Evolutionary conservation across 2,797 vertebrate species (phyloP).

Genomic region (Manis pentadactyla): DNA sequence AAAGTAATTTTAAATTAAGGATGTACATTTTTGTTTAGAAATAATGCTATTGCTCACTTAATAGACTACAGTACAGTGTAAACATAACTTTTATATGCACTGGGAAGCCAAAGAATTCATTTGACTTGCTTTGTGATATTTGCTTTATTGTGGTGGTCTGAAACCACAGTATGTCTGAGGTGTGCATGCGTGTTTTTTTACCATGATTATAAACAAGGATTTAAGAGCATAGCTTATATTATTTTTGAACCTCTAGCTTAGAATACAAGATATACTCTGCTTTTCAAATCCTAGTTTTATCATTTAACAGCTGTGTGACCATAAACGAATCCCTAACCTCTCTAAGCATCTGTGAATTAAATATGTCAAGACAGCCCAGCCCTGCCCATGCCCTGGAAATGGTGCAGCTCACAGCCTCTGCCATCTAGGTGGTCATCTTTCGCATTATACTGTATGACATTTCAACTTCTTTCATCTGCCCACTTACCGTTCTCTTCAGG

Average conservation of each 20-base stretch:
- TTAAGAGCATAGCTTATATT: neutral
- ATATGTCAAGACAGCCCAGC: neutral
- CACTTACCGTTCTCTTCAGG: neutral
- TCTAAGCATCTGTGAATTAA: constrained; percentile 2
- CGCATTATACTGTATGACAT: neutral
- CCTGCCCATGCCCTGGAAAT: neutral
- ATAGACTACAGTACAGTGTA: too few relatives aligned
- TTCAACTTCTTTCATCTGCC: neutral
- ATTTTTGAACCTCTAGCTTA: neutral
- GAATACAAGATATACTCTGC: neutral
- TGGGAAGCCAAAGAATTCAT: too few relatives aligned
- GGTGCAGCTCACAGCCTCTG: neutral
- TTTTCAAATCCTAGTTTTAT: neutral
- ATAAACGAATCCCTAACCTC: neutral
- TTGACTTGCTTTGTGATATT: too few relatives aligned
- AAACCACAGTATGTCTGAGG: too few relatives aligned
- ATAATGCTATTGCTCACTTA: too few relatives aligned
- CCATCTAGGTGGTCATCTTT: neutral
- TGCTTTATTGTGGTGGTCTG: too few relatives aligned
- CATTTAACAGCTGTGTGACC: neutral
- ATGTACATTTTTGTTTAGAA: too few relatives aligned
- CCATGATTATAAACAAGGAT: neutral
- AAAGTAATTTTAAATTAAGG: too few relatives aligned
- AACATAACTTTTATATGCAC: too few relatives aligned
- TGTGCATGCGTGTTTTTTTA: neutral